Evolutionary conservation across 2,113 vertebrate species (phyloP), one percentile per base, ranked within the genome.

Genomic region (Saccopteryx leptura): DNA sequence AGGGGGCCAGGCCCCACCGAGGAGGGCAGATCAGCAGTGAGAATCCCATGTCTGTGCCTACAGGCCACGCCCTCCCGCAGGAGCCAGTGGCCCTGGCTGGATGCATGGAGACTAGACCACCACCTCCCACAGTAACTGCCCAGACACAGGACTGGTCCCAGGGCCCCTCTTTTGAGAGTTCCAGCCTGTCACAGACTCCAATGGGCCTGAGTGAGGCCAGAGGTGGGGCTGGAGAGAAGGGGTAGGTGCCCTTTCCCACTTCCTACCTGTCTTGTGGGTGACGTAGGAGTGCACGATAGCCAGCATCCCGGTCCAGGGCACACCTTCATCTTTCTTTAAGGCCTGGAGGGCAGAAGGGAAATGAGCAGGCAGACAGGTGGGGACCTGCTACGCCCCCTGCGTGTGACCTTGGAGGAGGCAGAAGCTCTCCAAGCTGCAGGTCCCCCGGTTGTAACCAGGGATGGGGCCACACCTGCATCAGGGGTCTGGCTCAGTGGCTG

Each of bases 261-360:
- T 7, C 86, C 79, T 96, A 99, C 99, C 99, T 96, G 99, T 99
- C 99, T 99, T 99, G 98, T 99, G 99, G 96, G 99, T 99, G 72
- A 99, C 99, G 5, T 99, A 99, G 75, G 99, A 99, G 98, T 99
- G 99, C 66, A 99, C 99, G 0, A 99, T 98, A 97, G 99, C 98
- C 97, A 99, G 99, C 98, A 99, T 99, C 97, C 99, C 99, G 3
- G 99, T 99, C 99, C 99, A 99, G 74, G 99, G 99, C 98, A 99
- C 98, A 31, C 98, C 99, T 54, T 98, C 98, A 0, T 99, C 99
- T 96, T 96, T 99, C 98, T 99, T 99, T 97, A 99, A 99, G 85
- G 99, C 99, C 99, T 99, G 72, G 26, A 75, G 98, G 79, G 24
- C 33, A 63, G 84, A 93, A 21, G 56, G 63, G 14, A 17, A 5